These are phyloP conservation scores for Scaptodrosophila latifasciaeformis DNA, from an alignment of 2,888 invertebrate species.

Conservation along the genomic window DNA sequence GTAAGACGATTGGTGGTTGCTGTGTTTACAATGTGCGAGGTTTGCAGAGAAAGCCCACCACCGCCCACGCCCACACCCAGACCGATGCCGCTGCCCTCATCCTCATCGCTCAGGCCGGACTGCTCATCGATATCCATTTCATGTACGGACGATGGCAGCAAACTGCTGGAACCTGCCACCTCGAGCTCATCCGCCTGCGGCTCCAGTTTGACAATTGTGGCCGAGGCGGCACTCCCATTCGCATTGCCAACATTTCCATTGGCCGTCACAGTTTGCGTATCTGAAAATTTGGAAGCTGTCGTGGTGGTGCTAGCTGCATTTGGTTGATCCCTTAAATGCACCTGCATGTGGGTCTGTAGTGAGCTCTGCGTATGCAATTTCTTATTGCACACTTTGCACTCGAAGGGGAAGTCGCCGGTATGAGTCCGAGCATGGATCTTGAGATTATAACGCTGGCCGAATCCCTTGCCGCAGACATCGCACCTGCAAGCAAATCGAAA, in stretches of 20 bases:
- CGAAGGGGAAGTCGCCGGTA: slow-evolving; percentile 74
- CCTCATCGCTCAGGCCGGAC: slow-evolving; percentile 65
- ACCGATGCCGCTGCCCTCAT: too few relatives aligned
- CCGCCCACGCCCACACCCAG: slow-evolving; percentile 22
- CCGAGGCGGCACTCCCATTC: slow-evolving; percentile 12
- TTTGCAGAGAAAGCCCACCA: too few relatives aligned
- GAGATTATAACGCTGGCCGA: slow-evolving; percentile 74
- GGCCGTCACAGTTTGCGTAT: slow-evolving; percentile 18
- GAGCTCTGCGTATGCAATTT: slow-evolving; percentile 74
- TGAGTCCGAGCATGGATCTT: slow-evolving; percentile 75
- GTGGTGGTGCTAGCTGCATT: slow-evolving; percentile 32
- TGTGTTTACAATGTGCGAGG: slow-evolving; percentile 54
- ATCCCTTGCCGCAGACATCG: slow-evolving; percentile 74
- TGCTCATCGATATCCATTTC: slow-evolving; percentile 58
- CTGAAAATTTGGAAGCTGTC: slow-evolving; percentile 45
- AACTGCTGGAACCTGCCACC: slow-evolving; percentile 23
- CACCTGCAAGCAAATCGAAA: slow-evolving; percentile 55
- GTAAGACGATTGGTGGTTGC: slow-evolving; percentile 59
- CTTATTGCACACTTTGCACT: slow-evolving; percentile 74
- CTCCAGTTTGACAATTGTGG: slow-evolving; percentile 55
- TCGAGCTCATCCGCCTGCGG: slow-evolving; percentile 40
- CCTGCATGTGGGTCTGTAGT: slow-evolving; percentile 74
- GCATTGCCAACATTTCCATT: slow-evolving; percentile 31
- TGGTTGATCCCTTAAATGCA: slow-evolving; percentile 72
- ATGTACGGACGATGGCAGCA: too few relatives aligned